Percentiles rank a stretch among this genome's conserved stretches.
Conservation (phyloP, 2,797 vertebrate genomes). For the Paramormyrops hopkinsi region DNA sequence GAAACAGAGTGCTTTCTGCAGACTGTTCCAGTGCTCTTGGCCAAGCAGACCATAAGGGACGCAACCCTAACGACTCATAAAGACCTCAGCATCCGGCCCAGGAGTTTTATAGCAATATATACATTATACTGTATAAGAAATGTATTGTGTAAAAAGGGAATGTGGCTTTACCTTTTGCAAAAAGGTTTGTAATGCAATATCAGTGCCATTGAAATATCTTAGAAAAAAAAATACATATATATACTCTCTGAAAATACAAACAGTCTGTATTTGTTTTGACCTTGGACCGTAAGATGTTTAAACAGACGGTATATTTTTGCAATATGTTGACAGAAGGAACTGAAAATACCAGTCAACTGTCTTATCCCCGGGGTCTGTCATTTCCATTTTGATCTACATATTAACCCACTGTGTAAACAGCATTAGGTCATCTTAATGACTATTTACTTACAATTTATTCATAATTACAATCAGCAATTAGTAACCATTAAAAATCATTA, state of each 20-base stretch:
- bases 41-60: slow-evolving; percentile 37
- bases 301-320: not conserved
- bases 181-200: not conserved
- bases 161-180: not conserved
- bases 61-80: slow-evolving; percentile 54
- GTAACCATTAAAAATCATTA: slow-evolving; percentile 44
- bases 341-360: not conserved
- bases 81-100: slow-evolving; percentile 59
- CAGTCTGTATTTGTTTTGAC: not conserved
- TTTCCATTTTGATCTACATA: slow-evolving; percentile 3
- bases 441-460: slow-evolving; percentile 26
- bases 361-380: not conserved
- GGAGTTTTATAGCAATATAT: slow-evolving; percentile 30
- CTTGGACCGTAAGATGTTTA: not conserved
- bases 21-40: slow-evolving; percentile 62
- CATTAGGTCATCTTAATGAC: slow-evolving; percentile 45
- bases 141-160: not conserved
- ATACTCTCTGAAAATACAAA: not conserved
- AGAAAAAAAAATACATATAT: not conserved
- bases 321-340: not conserved
- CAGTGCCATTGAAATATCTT: not conserved
- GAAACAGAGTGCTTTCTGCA: slow-evolving; percentile 67
- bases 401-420: slow-evolving; percentile 17
- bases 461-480: slow-evolving; percentile 10
- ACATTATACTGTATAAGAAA: slow-evolving; percentile 24